Conservation (phyloP, 92 coral and sea anemone species). For the Porites divaricata region DNA sequence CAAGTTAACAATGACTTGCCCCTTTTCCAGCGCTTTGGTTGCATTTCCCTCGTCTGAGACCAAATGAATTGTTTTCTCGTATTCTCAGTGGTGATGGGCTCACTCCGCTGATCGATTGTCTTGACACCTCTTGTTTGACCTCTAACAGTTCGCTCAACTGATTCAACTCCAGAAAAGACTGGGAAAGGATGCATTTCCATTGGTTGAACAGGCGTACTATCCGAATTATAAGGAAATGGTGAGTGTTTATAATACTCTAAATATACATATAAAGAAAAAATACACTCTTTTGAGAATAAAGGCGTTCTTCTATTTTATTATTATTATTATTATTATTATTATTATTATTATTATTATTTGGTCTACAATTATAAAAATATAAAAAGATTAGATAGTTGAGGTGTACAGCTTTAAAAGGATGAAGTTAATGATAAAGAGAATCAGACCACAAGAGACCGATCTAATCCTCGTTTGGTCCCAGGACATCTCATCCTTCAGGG, state of each 20-base stretch:
- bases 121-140: not conserved
- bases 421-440: not conserved
- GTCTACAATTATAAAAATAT: not conserved
- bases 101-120: not conserved
- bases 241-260: constrained; percentile 24
- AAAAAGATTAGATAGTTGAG: not conserved
- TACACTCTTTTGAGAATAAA: not conserved
- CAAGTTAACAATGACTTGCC: too few relatives aligned
- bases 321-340: too few relatives aligned
- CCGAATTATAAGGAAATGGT: constrained; percentile 99
- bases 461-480: too few relatives aligned
- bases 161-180: constrained; percentile 87
- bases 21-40: too few relatives aligned
- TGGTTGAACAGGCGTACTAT: constrained; percentile 95
- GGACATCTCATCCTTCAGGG: too few relatives aligned
- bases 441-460: not conserved
- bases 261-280: too few relatives aligned
- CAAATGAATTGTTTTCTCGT: too few relatives aligned
- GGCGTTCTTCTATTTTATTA: not conserved
- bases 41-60: too few relatives aligned
- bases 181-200: constrained; percentile 89
- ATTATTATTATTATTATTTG: not conserved
- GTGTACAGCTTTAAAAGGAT: too few relatives aligned
- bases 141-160: constrained; percentile 87
- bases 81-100: too few relatives aligned